These are phyloP conservation scores for Zygaena filipendulae DNA, from an alignment of 2,888 invertebrate species.

Conservation along the genomic window DNA sequence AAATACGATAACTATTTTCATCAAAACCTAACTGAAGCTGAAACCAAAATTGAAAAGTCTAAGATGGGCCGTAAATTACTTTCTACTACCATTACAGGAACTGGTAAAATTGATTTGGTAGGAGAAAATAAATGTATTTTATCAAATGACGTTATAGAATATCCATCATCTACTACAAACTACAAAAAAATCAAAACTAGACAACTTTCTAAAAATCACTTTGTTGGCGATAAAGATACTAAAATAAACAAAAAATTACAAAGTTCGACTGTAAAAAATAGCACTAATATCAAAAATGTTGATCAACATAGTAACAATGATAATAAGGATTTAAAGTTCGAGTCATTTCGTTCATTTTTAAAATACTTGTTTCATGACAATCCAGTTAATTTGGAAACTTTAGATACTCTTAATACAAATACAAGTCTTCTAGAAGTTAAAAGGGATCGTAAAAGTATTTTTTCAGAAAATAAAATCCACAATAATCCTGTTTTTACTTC, in stretches of 20 bases:
- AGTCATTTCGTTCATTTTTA: slow-evolving; percentile 34
- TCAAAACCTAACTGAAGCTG: slow-evolving; percentile 32
- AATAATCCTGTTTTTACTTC: too few species aligned
- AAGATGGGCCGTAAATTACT: slow-evolving; percentile 5
- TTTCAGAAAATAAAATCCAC: slow-evolving; percentile 10
- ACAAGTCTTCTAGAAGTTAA: too few species aligned
- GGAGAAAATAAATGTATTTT: not conserved
- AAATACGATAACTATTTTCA: slow-evolving; percentile 19
- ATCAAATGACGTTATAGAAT: too few species aligned
- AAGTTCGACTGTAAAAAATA: not conserved
- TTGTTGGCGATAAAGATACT: not conserved
- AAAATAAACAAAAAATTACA: not conserved
- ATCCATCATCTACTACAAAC: slow-evolving; percentile 1
- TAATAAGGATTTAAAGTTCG: slow-evolving; percentile 18
- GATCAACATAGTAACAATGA: slow-evolving; percentile 1
- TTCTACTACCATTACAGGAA: not conserved
- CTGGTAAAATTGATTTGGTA: not conserved
- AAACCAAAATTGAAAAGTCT: slow-evolving; percentile 20
- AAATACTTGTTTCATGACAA: slow-evolving; percentile 33
- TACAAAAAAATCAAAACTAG: slow-evolving; percentile 2
- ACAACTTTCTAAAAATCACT: too few species aligned
- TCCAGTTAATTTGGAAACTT: slow-evolving; percentile 3
- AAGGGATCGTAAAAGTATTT: slow-evolving; percentile 18
- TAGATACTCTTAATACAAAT: slow-evolving; percentile 10
- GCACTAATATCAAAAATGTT: not conserved